Percentiles rank a stretch among this genome's conserved stretches.
Conservation (phyloP, 2,888 invertebrate species). For the Ennomos quercinarius region DNA sequence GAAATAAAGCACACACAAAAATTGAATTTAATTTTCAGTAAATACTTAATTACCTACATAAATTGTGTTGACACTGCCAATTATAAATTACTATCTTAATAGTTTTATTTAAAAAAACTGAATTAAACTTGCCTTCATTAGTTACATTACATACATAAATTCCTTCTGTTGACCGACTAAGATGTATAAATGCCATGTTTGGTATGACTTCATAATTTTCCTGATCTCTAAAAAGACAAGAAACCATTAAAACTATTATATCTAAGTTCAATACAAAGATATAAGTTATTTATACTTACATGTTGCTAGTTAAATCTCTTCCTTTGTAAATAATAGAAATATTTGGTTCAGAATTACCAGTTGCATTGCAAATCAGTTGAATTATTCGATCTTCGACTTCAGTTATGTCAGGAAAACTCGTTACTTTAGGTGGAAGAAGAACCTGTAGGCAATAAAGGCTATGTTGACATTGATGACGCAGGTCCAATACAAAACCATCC, state of each 20-base stretch:
- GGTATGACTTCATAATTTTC: conserved; percentile 41
- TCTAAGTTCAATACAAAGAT: background rate
- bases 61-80: too few relatives aligned
- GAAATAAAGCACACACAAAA: too few relatives aligned
- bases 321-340: conserved; percentile 57
- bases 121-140: conserved; percentile 60
- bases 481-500: too few relatives aligned
- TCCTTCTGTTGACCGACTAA: conserved; percentile 57
- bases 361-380: conserved; percentile 61
- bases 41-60: too few relatives aligned
- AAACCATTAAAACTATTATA: background rate
- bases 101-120: background rate
- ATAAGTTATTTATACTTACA: conserved; percentile 25
- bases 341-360: conserved; percentile 62
- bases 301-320: conserved; percentile 51
- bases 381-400: conserved; percentile 56
- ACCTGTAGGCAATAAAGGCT: conserved; percentile 55
- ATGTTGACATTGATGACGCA: background rate
- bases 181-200: conserved; percentile 52
- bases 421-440: conserved; percentile 59
- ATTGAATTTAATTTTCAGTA: too few relatives aligned
- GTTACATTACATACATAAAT: conserved; percentile 66
- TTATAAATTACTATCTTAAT: too few relatives aligned
- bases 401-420: conserved; percentile 56
- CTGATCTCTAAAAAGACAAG: conserved; percentile 9